Conservation (phyloP, 2,888 invertebrate species). For the Chymomyza amoena region DNA sequence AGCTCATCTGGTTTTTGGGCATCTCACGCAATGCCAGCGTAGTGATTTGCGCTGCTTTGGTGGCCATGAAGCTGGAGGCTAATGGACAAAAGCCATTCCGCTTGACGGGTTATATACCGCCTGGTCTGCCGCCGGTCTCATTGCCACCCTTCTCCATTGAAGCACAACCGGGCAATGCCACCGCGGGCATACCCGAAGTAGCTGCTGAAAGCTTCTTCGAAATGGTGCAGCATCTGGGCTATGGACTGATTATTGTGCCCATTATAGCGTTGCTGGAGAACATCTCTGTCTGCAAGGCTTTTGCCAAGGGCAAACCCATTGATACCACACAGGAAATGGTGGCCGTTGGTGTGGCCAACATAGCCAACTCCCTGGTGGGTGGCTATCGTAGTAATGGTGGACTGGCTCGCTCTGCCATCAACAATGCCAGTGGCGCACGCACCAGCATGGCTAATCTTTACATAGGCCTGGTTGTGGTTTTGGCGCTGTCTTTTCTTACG, state of each 20-base stretch:
- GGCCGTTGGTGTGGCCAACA: conserved; percentile 87
- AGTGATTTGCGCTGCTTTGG: conserved; percentile 84
- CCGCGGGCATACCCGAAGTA: conserved; percentile 57
- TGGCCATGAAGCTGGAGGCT: conserved; percentile 83
- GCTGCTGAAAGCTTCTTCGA: conserved; percentile 81
- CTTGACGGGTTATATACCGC: conserved; percentile 86
- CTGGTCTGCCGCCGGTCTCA: conserved; percentile 85
- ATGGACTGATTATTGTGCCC: conserved; percentile 91
- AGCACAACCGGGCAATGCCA: conserved; percentile 65
- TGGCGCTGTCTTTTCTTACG: conserved; percentile 90
- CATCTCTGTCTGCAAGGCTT: conserved; percentile 83
- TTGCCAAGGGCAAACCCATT: conserved; percentile 87
- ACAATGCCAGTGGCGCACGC: conserved; percentile 91
- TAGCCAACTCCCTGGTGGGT: conserved; percentile 90
- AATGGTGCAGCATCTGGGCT: conserved; percentile 89
- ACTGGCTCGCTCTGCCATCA: conserved; percentile 90
- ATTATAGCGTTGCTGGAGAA: conserved; percentile 92
- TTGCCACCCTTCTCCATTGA: conserved; percentile 84
- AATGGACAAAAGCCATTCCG: conserved; percentile 80
- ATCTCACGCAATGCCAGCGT: conserved; percentile 90
- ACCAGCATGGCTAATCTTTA: conserved; percentile 91
- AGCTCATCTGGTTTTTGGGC: conserved; percentile 85
- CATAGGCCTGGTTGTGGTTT: conserved; percentile 88
- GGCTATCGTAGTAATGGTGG: conserved; percentile 90
- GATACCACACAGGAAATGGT: conserved; percentile 95